These are phyloP conservation scores for Phaedon cochleariae DNA, from an alignment of 2,888 invertebrate species.

Conservation along the genomic window DNA sequence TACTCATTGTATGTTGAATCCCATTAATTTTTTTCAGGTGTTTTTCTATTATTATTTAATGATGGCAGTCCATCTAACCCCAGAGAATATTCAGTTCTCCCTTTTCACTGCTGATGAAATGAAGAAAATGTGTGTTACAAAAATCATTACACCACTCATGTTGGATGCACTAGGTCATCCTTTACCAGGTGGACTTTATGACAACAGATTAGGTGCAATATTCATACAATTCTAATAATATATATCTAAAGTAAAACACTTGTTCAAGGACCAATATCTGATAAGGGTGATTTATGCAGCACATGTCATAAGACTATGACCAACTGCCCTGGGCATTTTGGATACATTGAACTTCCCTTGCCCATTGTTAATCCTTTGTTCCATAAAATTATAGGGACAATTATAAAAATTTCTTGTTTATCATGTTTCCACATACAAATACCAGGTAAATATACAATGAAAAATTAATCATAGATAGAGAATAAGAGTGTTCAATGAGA, in stretches of 20 bases:
- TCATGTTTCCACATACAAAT: constrained; percentile 76
- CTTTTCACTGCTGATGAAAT: constrained; percentile 82
- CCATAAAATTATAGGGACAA: constrained; percentile 73
- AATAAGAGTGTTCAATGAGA: too few relatives aligned
- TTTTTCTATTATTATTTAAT: background rate
- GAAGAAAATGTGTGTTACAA: constrained; percentile 79
- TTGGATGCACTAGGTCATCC: constrained; percentile 88
- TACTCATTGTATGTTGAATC: too few relatives aligned
- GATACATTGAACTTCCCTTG: constrained; percentile 90
- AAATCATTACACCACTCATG: constrained; percentile 79
- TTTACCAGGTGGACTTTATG: constrained; percentile 88
- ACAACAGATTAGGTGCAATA: constrained; percentile 77
- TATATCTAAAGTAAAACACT: background rate
- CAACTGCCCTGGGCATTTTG: constrained; percentile 91
- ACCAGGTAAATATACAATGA: constrained; percentile 52
- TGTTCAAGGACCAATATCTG: constrained; percentile 67
- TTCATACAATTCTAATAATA: background rate
- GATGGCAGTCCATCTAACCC: constrained; percentile 30
- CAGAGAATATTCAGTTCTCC: constrained; percentile 68
- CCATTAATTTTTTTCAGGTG: background rate
- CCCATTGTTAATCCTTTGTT: constrained; percentile 92
- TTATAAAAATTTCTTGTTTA: constrained; percentile 76
- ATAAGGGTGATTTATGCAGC: constrained; percentile 75
- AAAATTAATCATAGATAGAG: too few relatives aligned
- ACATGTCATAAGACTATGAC: constrained; percentile 77